These are phyloP conservation scores for Menura novaehollandiae DNA, from an alignment of 2,113 vertebrate genomes.

Conservation along the genomic window DNA sequence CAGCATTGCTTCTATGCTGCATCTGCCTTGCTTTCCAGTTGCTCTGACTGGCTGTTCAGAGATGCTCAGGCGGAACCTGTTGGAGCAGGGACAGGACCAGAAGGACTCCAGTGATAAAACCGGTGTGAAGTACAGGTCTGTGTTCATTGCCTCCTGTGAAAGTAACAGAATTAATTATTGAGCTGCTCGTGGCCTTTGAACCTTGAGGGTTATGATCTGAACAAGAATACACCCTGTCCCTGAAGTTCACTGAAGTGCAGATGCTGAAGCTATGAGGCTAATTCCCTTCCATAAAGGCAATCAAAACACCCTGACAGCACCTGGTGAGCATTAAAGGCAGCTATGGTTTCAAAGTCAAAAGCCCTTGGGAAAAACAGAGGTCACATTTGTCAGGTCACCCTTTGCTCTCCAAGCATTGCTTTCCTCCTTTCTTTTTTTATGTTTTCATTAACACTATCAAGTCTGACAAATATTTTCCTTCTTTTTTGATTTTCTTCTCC, in stretches of 20 bases:
- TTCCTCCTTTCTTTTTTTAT: constrained; percentile 33
- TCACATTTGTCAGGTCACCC: constrained; percentile 55
- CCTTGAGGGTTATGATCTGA: constrained; percentile 31
- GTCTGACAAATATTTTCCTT: constrained; percentile 37
- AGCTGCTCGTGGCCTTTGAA: constrained; percentile 52
- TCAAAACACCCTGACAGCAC: constrained; percentile 52
- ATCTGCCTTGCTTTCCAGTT: fast-evolving
- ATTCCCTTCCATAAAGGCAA: constrained; percentile 55
- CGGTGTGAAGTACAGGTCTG: neutral
- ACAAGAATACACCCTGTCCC: constrained; percentile 20
- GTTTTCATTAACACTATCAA: constrained; percentile 43
- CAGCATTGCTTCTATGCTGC: neutral
- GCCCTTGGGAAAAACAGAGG: constrained; percentile 48
- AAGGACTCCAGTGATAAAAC: neutral
- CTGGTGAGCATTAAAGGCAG: constrained; percentile 68
- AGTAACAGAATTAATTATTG: constrained; percentile 22
- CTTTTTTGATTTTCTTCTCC: neutral
- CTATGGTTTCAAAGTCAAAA: constrained; percentile 68
- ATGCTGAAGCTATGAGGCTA: constrained; percentile 27
- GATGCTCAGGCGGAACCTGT: neutral
- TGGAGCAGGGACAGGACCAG: neutral
- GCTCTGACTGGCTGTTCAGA: neutral
- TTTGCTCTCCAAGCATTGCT: constrained; percentile 20
- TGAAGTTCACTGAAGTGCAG: constrained; percentile 25
- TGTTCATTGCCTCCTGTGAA: neutral